These are phyloP conservation scores for Microchirus variegatus DNA, from an alignment of 2,797 vertebrate genomes.

Conservation along the genomic window DNA sequence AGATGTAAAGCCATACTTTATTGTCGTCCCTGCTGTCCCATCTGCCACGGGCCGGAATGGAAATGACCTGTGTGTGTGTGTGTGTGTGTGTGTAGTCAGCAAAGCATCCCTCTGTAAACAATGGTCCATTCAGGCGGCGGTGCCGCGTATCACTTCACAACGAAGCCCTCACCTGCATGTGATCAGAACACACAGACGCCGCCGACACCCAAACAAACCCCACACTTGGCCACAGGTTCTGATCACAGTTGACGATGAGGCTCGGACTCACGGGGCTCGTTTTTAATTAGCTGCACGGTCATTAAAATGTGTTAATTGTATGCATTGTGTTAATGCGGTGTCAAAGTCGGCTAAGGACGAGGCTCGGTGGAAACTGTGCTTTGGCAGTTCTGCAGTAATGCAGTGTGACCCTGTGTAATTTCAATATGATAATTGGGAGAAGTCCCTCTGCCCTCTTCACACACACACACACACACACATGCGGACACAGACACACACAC, in stretches of 20 bases:
- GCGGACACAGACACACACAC: constrained; percentile 6
- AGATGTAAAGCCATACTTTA: constrained; percentile 63
- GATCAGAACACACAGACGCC: background rate
- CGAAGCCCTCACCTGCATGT: background rate
- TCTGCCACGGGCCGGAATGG: constrained; percentile 39
- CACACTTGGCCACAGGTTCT: constrained; percentile 25
- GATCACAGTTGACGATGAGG: constrained; percentile 45
- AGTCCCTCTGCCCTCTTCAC: constrained; percentile 36
- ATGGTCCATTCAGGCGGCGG: background rate
- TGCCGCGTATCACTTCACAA: background rate
- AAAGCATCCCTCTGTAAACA: too few species aligned
- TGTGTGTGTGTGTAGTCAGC: constrained; percentile 3
- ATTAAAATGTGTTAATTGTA: constrained; percentile 78
- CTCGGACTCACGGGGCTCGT: constrained; percentile 52
- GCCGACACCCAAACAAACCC: background rate
- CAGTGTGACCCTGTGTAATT: constrained; percentile 69
- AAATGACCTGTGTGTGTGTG: constrained; percentile 40
- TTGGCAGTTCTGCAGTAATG: constrained; percentile 54
- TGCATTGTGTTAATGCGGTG: constrained; percentile 65
- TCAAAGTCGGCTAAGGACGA: constrained; percentile 73
- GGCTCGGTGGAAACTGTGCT: constrained; percentile 41
- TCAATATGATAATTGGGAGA: constrained; percentile 69
- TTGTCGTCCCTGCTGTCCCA: constrained; percentile 56
- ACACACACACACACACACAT: background rate
- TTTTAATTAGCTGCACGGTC: constrained; percentile 71